These are phyloP conservation scores for Ataeniobius toweri DNA, from an alignment of 2,797 vertebrate genomes.

Conservation along the genomic window DNA sequence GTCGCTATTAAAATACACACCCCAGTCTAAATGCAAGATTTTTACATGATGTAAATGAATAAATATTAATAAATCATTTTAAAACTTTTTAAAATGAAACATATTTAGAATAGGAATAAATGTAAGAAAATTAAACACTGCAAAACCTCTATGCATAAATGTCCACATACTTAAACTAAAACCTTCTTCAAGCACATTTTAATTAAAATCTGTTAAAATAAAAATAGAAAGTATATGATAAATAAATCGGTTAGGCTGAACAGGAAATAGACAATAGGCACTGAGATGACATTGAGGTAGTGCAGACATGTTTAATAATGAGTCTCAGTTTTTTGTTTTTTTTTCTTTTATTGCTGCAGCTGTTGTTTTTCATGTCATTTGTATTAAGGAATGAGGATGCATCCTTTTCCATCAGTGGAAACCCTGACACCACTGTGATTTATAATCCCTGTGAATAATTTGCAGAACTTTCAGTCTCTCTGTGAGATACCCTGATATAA, in stretches of 20 bases:
- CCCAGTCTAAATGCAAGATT: too few species aligned
- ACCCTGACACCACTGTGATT: constrained; percentile 71
- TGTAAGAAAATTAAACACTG: too few species aligned
- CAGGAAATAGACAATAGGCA: constrained; percentile 33
- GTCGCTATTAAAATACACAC: too few species aligned
- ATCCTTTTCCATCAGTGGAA: constrained; percentile 63
- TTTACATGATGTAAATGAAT: too few species aligned
- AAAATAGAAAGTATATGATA: neutral
- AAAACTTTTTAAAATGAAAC: too few species aligned
- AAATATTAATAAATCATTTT: too few species aligned
- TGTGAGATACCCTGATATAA: constrained; percentile 55
- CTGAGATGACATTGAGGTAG: constrained; percentile 52
- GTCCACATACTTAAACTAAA: too few species aligned
- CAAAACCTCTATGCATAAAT: too few species aligned
- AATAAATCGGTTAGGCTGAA: constrained; percentile 39
- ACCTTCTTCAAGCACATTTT: neutral
- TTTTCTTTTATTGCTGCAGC: constrained; percentile 77
- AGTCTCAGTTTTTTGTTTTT: constrained; percentile 51
- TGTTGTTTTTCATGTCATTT: constrained; percentile 76
- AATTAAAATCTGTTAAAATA: neutral
- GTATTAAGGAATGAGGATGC: constrained; percentile 67
- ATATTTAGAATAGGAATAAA: too few species aligned
- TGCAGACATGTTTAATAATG: constrained; percentile 56
- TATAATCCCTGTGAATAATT: constrained; percentile 76
- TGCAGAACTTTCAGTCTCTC: constrained; percentile 69